These are phyloP conservation scores for Psephotus haematonotus DNA, from an alignment of 2,113 vertebrate genomes.

Conservation along the genomic window DNA sequence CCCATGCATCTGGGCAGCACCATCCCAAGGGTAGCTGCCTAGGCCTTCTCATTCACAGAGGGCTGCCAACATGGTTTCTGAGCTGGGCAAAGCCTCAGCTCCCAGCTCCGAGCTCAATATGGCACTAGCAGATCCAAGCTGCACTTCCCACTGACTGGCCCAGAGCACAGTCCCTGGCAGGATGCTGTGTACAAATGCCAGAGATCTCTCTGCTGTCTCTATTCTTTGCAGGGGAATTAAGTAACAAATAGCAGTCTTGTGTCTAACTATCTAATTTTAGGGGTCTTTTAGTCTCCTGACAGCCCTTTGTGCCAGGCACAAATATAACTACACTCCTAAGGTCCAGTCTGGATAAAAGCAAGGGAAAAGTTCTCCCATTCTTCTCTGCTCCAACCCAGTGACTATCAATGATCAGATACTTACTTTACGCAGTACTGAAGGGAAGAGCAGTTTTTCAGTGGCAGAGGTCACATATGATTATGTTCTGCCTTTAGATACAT, in stretches of 20 bases:
- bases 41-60: neutral
- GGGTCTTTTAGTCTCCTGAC: neutral
- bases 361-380: neutral
- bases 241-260: neutral
- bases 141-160: neutral
- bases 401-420: neutral
- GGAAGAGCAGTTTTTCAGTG: neutral
- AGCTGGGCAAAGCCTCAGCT: neutral
- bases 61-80: neutral
- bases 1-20: neutral
- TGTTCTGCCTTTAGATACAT: neutral
- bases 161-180: neutral
- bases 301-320: neutral
- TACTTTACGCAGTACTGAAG: neutral
- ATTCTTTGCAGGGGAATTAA: neutral
- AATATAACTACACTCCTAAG: neutral
- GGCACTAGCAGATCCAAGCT: neutral
- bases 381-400: neutral
- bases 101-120: neutral
- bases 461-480: neutral
- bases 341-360: neutral
- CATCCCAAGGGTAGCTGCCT: neutral
- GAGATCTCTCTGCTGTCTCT: neutral
- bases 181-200: conserved; percentile 6
- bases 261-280: conserved; percentile 32